Evolutionary conservation across 2,797 vertebrate species (phyloP).

Genomic region (Ctenopoma kingsleyae): DNA sequence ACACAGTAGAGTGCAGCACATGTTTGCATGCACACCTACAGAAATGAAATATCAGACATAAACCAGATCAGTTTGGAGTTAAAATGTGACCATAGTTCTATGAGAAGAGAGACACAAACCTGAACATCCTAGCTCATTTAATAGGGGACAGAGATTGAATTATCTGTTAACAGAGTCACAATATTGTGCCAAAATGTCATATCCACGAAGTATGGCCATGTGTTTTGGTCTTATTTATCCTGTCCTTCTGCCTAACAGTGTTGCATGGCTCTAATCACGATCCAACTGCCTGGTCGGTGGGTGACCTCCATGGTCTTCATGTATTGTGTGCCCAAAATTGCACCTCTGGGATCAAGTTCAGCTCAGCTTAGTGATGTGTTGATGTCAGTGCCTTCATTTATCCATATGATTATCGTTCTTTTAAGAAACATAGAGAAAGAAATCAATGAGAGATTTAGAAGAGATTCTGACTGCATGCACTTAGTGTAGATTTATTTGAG

Average conservation of each 20-base stretch:
- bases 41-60: constrained; percentile 3
- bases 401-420: background rate
- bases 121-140: constrained; percentile 7
- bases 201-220: background rate
- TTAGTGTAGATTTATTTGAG: constrained; percentile 26
- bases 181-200: constrained; percentile 19
- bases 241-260: background rate
- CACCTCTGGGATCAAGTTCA: background rate
- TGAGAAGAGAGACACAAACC: constrained; percentile 1
- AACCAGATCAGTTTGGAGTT: constrained; percentile 9
- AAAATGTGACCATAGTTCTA: background rate
- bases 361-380: constrained; percentile 13
- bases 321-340: constrained; percentile 3
- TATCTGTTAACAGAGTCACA: constrained; percentile 21
- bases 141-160: background rate
- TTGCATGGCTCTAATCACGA: background rate
- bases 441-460: constrained; percentile 32
- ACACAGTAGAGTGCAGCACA: background rate
- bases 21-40: background rate
- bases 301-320: background rate
- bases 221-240: background rate
- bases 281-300: background rate
- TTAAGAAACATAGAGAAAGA: background rate
- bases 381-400: background rate
- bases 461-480: constrained; percentile 18